Percentiles rank a stretch among this genome's conserved stretches.
These are phyloP conservation scores for Augochlora pura DNA, from an alignment of 1,140 invertebrate genomes.

Conservation along the genomic window DNA sequence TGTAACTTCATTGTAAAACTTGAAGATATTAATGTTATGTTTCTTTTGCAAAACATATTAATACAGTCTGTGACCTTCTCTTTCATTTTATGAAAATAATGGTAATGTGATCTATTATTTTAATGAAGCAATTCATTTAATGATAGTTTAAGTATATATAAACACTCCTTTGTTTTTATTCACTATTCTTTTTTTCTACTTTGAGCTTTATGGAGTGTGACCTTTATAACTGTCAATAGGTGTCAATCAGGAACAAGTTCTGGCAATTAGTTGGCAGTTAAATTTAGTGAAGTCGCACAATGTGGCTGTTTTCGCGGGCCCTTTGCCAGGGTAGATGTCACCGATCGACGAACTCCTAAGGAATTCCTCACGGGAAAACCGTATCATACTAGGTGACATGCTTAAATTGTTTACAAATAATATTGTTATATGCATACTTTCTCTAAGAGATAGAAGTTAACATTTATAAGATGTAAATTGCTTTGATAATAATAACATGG, in stretches of 20 bases:
- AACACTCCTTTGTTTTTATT: constrained; percentile 11
- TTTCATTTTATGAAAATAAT: background rate
- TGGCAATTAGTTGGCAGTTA: constrained; percentile 61
- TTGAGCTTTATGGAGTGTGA: background rate
- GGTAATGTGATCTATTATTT: constrained; percentile 1
- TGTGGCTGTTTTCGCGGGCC: constrained; percentile 49
- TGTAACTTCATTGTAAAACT: too few relatives aligned
- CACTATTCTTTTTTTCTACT: background rate
- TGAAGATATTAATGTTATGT: too few relatives aligned
- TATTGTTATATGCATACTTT: background rate
- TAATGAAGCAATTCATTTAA: too few relatives aligned
- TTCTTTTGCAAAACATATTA: too few relatives aligned
- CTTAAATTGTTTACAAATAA: constrained; percentile 4
- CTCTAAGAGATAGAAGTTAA: background rate
- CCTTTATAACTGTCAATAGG: constrained; percentile 28
- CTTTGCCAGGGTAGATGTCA: constrained; percentile 54
- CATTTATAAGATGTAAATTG: background rate
- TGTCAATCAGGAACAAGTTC: constrained; percentile 58
- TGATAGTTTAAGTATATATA: background rate
- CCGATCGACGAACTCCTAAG: constrained; percentile 58
- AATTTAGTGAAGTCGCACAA: constrained; percentile 63
- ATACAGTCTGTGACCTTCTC: too few relatives aligned
- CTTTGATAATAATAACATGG: background rate
- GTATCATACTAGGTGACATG: constrained; percentile 11
- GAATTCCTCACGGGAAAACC: constrained; percentile 44